A percentile compares a stretch with the other conserved stretches of the same genome.
These are phyloP conservation scores for Celastrina argiolus DNA, from an alignment of 2,888 invertebrate genomes.

Conservation along the genomic window DNA sequence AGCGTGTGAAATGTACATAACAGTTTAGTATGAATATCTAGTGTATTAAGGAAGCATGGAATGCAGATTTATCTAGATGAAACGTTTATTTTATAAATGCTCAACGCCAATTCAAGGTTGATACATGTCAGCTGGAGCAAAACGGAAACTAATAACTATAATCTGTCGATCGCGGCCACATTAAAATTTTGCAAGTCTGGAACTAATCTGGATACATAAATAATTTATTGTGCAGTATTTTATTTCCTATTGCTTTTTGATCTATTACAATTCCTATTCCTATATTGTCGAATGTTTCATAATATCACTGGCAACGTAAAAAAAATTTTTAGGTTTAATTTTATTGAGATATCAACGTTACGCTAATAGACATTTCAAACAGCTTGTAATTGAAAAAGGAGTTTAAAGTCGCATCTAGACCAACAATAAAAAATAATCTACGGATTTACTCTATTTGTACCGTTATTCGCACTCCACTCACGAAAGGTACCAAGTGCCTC, in stretches of 20 bases:
- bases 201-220: background rate
- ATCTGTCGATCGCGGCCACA: background rate
- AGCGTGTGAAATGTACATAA: background rate
- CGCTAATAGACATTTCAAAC: no score
- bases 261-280: no score
- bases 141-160: constrained; percentile 5
- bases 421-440: no score
- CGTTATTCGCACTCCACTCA: no score
- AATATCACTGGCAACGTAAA: no score
- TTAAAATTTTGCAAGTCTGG: background rate
- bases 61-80: background rate
- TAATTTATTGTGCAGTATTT: background rate
- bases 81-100: background rate
- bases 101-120: background rate
- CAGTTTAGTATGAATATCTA: background rate
- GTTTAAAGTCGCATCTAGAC: no score
- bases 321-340: no score
- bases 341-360: no score
- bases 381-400: no score
- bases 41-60: background rate
- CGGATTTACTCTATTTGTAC: no score
- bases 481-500: background rate
- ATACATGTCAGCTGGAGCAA: background rate
- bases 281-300: no score
- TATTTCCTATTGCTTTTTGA: background rate